These are phyloP conservation scores for Pyrocephalus nanus DNA, from an alignment of 2,797 vertebrate genomes.

Conservation along the genomic window DNA sequence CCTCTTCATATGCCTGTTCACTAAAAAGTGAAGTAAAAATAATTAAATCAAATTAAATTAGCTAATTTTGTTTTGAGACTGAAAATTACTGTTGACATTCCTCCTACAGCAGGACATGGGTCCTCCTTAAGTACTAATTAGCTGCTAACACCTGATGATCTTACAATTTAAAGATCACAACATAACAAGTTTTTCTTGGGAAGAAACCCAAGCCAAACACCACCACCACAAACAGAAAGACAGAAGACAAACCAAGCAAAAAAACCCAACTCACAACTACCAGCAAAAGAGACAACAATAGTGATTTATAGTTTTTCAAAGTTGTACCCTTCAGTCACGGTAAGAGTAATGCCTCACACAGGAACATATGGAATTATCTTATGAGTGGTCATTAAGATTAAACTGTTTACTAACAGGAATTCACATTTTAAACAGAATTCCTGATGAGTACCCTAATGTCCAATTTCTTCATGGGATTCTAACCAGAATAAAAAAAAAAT, in stretches of 20 bases:
- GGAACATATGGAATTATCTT: neutral
- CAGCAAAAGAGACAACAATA: neutral
- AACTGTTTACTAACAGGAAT: neutral
- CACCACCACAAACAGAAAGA: neutral
- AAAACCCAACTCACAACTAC: neutral
- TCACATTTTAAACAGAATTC: neutral
- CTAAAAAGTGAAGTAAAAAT: neutral
- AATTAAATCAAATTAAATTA: neutral
- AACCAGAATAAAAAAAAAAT: no score
- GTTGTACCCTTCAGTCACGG: neutral
- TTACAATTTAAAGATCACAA: neutral
- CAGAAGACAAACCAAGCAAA: neutral
- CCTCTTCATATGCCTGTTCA: neutral
- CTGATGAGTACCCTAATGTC: neutral
- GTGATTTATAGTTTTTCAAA: neutral
- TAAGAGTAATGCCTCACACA: neutral
- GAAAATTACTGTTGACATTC: neutral
- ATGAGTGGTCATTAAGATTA: neutral
- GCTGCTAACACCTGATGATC: neutral
- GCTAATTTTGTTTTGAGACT: neutral
- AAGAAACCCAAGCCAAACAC: neutral
- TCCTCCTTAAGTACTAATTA: neutral
- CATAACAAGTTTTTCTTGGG: neutral
- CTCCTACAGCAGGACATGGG: neutral
- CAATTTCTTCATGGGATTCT: neutral